A percentile compares a stretch with the other conserved stretches of the same genome.
These are phyloP conservation scores for Carollia perspicillata DNA, from an alignment of 2,113 vertebrate genomes.

Conservation along the genomic window DNA sequence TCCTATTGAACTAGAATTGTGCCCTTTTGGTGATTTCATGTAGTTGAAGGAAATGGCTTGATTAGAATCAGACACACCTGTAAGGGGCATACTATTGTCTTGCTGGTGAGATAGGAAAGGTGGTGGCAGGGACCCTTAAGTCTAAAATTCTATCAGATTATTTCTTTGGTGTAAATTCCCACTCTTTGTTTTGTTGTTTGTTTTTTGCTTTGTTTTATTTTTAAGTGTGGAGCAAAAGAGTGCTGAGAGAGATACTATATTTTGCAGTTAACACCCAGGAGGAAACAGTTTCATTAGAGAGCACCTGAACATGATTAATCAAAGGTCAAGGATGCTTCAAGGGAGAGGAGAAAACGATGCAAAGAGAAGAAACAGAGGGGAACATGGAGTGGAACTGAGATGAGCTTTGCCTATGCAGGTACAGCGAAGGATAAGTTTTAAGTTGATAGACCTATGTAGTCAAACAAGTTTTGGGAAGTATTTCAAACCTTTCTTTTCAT, in stretches of 20 bases:
- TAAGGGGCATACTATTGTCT: neutral
- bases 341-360: neutral
- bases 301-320: neutral
- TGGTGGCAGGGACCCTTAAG: neutral
- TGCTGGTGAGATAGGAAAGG: neutral
- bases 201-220: neutral
- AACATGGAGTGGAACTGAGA: neutral
- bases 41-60: neutral
- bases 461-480: neutral
- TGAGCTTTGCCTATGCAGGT: neutral
- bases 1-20: neutral
- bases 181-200: neutral
- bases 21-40: neutral
- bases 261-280: neutral
- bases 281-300: neutral
- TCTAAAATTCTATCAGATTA: neutral
- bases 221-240: neutral
- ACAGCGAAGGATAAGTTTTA: neutral
- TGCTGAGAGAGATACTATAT: neutral
- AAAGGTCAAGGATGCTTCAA: neutral
- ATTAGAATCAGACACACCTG: neutral
- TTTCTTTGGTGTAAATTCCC: neutral
- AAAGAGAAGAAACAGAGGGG: neutral
- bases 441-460: neutral
- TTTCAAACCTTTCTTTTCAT: neutral